Conservation (phyloP, 2,797 vertebrate genomes). For the Prionace glauca region DNA sequence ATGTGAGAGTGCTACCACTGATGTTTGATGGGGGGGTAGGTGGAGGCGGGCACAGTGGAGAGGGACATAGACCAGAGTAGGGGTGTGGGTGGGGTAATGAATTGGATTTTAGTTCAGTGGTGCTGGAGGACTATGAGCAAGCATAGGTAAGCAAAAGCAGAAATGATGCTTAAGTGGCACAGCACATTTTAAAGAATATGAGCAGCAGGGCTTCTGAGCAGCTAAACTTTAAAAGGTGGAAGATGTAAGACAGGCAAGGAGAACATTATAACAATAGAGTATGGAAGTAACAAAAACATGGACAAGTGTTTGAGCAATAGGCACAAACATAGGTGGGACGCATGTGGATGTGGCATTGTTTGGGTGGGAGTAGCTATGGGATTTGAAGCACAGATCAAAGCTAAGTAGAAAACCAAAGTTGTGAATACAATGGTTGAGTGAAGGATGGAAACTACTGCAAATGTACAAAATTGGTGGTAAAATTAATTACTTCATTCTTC, state of each 20-base stretch:
- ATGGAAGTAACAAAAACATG: background rate
- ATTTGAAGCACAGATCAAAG: background rate
- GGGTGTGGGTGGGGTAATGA: too few species aligned
- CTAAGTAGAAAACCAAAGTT: background rate
- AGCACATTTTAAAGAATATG: background rate
- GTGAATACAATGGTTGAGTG: background rate
- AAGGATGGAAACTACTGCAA: background rate
- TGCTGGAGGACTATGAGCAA: too few species aligned
- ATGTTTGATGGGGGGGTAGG: too few species aligned
- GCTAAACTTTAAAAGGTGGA: background rate
- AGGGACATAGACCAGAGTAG: too few species aligned
- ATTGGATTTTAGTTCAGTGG: too few species aligned
- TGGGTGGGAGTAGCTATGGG: background rate
- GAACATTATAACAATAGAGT: background rate
- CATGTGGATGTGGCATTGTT: background rate
- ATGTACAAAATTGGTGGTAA: background rate
- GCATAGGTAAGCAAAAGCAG: too few species aligned
- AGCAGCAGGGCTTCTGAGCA: background rate
- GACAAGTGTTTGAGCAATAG: background rate
- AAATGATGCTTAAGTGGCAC: too few species aligned
- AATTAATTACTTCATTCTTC: background rate
- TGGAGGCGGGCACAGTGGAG: too few species aligned
- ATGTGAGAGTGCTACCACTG: too few species aligned
- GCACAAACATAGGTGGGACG: background rate
- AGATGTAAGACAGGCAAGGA: background rate